Percentiles rank a stretch among this genome's conserved stretches.
phyloP scores from a whole-genome alignment of 2,113 vertebrate genomes.

The Daphoenositta chrysoptera region DNA sequence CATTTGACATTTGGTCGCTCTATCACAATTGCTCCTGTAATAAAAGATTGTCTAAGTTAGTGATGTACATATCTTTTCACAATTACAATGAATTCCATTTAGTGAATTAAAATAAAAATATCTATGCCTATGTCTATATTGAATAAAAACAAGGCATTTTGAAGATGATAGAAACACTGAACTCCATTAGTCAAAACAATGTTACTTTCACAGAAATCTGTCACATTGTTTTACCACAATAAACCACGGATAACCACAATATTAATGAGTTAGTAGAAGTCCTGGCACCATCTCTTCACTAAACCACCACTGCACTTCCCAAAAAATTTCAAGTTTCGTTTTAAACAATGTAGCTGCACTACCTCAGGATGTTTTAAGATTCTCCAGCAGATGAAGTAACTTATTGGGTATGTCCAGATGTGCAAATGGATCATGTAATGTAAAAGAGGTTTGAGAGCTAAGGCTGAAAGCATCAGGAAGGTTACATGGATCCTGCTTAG shows the following conservation, averaged over 20 bases:
- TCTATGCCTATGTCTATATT: not conserved
- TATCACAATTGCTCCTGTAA: slow-evolving; percentile 93
- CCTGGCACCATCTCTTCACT: not conserved
- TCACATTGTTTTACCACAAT: not conserved
- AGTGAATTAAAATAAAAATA: not conserved
- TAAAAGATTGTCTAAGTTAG: not conserved
- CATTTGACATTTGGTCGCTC: slow-evolving; percentile 95
- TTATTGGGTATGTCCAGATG: not conserved
- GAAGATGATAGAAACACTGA: not conserved
- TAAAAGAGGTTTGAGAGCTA: not conserved
- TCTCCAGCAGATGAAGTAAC: not conserved
- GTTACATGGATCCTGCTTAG: not conserved
- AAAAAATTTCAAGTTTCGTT: not conserved
- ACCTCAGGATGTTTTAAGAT: not conserved
- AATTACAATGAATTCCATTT: not conserved
- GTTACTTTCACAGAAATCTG: not conserved
- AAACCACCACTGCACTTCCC: not conserved
- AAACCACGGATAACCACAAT: not conserved
- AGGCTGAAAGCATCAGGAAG: not conserved
- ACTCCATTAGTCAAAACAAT: not conserved
- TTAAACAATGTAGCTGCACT: not conserved
- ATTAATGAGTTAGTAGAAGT: not conserved
- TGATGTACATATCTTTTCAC: not conserved
- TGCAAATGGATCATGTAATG: not conserved
- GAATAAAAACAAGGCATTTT: not conserved